phyloP scores from a whole-genome alignment of 2,888 invertebrate species.

The Mongoloraphidia duomilia region DNA sequence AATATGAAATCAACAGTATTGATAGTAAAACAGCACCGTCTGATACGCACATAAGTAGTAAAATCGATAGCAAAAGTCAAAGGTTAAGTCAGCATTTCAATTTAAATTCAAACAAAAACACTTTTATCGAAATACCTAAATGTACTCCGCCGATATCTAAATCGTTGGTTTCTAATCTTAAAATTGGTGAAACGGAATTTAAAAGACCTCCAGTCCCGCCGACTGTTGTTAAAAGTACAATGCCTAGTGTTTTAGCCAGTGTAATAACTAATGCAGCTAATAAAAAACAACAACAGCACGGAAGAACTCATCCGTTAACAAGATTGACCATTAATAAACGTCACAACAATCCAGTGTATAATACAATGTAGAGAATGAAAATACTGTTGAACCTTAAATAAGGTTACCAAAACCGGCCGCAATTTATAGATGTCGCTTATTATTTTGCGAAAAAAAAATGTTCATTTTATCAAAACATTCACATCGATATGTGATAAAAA shows the following conservation, averaged over 20 bases:
- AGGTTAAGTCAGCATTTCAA: conserved; percentile 18
- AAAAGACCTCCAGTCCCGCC: conserved; percentile 11
- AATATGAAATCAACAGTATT: conserved; percentile 46
- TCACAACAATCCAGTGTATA: conserved; percentile 73
- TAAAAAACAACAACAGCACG: conserved; percentile 76
- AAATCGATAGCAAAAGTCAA: conserved; percentile 12
- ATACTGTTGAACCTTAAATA: background rate
- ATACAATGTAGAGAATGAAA: conserved; percentile 58
- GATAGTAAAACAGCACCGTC: conserved; percentile 2
- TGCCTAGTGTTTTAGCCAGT: conserved; percentile 38
- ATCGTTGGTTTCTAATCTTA: conserved; percentile 21
- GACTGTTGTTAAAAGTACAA: conserved; percentile 12
- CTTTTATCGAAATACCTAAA: conserved; percentile 16
- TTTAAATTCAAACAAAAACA: background rate
- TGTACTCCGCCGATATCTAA: conserved; percentile 17
- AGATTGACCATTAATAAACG: conserved; percentile 68
- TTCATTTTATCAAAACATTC: no score
- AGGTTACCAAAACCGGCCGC: background rate
- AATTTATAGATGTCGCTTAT: background rate
- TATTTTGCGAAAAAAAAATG: no score
- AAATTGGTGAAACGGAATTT: conserved; percentile 16
- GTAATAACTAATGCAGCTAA: conserved; percentile 57
- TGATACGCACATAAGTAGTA: conserved; percentile 2
- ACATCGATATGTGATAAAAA: no score
- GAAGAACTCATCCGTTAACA: conserved; percentile 82